phyloP scores from a whole-genome alignment of 2,113 vertebrate species.

The Petaurus breviceps region DNA sequence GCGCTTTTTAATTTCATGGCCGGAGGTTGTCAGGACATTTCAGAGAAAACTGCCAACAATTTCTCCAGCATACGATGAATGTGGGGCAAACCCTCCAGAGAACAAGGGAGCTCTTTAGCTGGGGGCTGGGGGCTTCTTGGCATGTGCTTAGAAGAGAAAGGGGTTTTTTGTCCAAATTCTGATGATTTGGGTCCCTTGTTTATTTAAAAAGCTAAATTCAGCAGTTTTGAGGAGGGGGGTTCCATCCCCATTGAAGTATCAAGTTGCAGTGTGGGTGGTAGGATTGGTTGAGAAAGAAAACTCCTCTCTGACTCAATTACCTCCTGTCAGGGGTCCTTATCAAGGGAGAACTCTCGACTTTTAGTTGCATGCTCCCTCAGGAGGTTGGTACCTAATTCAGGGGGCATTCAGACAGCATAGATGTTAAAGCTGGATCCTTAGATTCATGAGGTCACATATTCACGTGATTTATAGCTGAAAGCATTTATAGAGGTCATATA shows the following conservation, averaged over 20 bases:
- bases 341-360: neutral
- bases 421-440: neutral
- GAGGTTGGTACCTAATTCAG: neutral
- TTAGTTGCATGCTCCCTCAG: neutral
- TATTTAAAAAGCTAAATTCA: constrained; percentile 62
- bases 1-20: constrained; percentile 74
- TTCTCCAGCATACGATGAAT: constrained; percentile 43
- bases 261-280: neutral
- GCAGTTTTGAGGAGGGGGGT: constrained; percentile 12
- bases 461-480: neutral
- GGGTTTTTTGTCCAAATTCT: constrained; percentile 47
- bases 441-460: neutral
- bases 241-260: constrained; percentile 29
- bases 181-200: neutral
- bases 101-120: constrained; percentile 58
- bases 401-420: neutral
- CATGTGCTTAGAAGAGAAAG: constrained; percentile 55
- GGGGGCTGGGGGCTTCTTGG: neutral
- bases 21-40: constrained; percentile 81
- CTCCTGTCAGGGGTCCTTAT: neutral
- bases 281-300: constrained; percentile 5
- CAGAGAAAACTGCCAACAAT: constrained; percentile 78
- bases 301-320: neutral
- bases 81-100: constrained; percentile 50
- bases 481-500: neutral